Conservation (phyloP, 1,140 invertebrate species). For the Procambarus virginalis region DNA sequence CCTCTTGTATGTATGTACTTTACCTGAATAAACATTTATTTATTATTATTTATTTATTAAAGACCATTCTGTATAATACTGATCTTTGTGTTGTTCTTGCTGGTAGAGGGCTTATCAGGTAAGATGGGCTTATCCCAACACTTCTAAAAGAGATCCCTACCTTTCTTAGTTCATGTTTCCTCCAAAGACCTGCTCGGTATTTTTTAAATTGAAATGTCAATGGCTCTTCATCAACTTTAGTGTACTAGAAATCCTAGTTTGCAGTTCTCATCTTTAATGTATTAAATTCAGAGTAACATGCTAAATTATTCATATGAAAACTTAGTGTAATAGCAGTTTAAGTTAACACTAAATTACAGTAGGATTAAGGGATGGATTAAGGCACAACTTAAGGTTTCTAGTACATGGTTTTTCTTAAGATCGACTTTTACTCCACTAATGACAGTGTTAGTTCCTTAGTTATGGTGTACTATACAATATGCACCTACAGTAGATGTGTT, state of each 20-base stretch:
- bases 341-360: neutral
- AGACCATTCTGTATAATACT: slow-evolving; percentile 28
- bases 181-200: slow-evolving; percentile 26
- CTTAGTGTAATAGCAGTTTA: neutral
- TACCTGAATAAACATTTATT: too few species aligned
- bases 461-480: slow-evolving; percentile 38
- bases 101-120: slow-evolving; percentile 64
- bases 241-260: neutral
- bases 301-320: neutral
- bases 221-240: neutral
- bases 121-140: slow-evolving; percentile 34
- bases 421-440: neutral
- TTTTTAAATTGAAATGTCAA: neutral
- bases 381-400: neutral
- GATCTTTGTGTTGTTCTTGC: slow-evolving; percentile 42
- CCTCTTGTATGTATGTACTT: too few species aligned
- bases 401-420: neutral
- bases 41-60: neutral
- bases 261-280: neutral
- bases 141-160: slow-evolving; percentile 17
- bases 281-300: neutral
- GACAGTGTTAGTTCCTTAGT: slow-evolving; percentile 34
- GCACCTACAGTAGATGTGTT: slow-evolving; percentile 6
- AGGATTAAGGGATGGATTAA: neutral
- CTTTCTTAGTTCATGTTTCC: slow-evolving; percentile 32